Base-by-base conservation (phyloP, 2,113 vertebrate genomes). In the Plecturocebus donacophilus region DNA sequence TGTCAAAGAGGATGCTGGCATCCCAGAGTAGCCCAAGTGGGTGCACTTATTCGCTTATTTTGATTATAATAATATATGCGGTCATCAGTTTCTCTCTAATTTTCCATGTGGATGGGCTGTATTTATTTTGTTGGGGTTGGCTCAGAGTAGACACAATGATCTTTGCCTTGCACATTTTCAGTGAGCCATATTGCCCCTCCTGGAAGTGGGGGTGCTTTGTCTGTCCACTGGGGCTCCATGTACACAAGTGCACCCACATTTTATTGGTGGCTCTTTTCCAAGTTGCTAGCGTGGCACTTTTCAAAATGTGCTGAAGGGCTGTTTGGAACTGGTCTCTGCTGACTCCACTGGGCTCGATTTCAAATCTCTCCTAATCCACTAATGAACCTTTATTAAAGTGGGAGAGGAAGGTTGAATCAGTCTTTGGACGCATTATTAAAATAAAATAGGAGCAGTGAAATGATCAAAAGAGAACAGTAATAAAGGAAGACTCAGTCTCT, bases 301-400 rank as follows among this genome's bases (percentile, higher is more conserved):
- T 97, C 87, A 98, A 97, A 98, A 97, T 98, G 95, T 82, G 97
- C 98, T 98, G 98, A 98, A 93, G 97, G 95, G 93, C 96, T 96
- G 90, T 98, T 99, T 98, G 97, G 95, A 98, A 94, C 95, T 95
- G 95, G 80, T 92, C 97, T 98, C 94, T 99, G 98, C 97, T 98
- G 98, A 98, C 97, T 98, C 61, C 52, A 38, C 96, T 94, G 49
- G 98, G 98, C 97, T 98, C 95, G 12, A 27, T 98, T 98, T 99
- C 98, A 98, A 98, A 98, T 98, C 97, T 97, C 95, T 97, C 79
- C 97, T 98, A 98, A 98, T 98, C 98, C 98, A 97, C 96, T 98
- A 98, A 97, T 97, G 97, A 98, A 98, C 96, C 96, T 98, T 99
- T 98, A 98, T 98, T 98, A 98, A 98, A 98, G 84, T 96, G 97